Evolutionary conservation across 2,888 invertebrate genomes (phyloP).

Genomic region (Cordilura impudica): DNA sequence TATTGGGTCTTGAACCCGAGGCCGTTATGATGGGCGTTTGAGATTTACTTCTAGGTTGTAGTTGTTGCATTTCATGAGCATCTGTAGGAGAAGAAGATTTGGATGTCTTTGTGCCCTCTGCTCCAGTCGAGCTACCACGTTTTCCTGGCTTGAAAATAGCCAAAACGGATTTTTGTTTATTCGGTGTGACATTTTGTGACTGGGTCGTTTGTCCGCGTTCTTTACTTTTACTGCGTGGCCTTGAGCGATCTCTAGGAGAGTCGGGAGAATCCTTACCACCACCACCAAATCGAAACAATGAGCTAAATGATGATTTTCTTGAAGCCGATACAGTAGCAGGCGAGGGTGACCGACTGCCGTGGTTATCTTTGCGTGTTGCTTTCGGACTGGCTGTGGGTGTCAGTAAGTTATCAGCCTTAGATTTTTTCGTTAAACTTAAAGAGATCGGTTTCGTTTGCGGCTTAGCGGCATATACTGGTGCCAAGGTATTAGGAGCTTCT

Average conservation of each 20-base stretch:
- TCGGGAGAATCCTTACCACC: conserved; percentile 80
- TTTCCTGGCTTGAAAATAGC: conserved; percentile 83
- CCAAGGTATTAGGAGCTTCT: conserved; percentile 70
- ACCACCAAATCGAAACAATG: conserved; percentile 80
- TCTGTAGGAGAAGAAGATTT: conserved; percentile 78
- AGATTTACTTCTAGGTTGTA: conserved; percentile 76
- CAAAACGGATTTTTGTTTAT: conserved; percentile 83
- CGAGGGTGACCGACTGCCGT: conserved; percentile 82
- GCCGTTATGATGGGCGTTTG: conserved; percentile 77
- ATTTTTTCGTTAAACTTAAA: conserved; percentile 78
- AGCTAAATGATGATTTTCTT: conserved; percentile 89
- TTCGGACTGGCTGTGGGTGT: conserved; percentile 79
- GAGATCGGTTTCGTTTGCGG: conserved; percentile 80
- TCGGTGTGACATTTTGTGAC: conserved; percentile 80
- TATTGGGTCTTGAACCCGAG: conserved; percentile 72
- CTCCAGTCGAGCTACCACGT: conserved; percentile 75
- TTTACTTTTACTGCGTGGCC: conserved; percentile 83
- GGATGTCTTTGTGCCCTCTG: conserved; percentile 73
- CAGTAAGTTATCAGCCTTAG: conserved; percentile 76
- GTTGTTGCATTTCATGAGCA: conserved; percentile 68
- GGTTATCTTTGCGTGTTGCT: conserved; percentile 74
- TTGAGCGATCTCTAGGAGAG: conserved; percentile 76
- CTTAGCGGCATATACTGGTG: conserved; percentile 70
- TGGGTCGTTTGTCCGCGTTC: conserved; percentile 79
- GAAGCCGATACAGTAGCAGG: conserved; percentile 83